Evolutionary conservation across 2,797 vertebrate genomes (phyloP), one percentile per base, ranked within the genome.

Genomic region (Xenentodon cancila): DNA sequence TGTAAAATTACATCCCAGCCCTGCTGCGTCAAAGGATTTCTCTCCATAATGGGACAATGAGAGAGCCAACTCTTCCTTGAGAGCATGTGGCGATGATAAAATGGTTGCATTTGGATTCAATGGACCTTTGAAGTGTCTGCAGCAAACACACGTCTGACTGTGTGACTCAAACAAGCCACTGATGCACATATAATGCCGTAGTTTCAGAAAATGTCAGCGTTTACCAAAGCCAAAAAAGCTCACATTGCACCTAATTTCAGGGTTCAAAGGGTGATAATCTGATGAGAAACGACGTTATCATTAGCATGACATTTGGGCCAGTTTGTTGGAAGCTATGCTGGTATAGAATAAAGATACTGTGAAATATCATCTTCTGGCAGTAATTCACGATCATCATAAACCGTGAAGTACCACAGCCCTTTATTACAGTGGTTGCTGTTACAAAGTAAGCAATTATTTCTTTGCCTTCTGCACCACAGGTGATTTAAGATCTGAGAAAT

Each of bases 401-500:
- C 62, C 64, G 69, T 62, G 58, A 78, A 75, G 71, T 63, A 71
- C 83, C 68, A 57, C 60, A 25, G 7, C 45, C 37, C 76, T 86
- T 84, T 82, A 82, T 74, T 73, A 79, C 50, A 25, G 68, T 16
- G 60, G 69, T 21, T 75, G 80, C 80, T 81, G 56, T 73, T 80
- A 82, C 73, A 91, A 89, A 90, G 89, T 82, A 85, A 87, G 81
- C 77, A 87, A 91, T 92, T 89, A 92, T 91, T 90, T 84, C 70
- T 64, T 66, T 69, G 82, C 81, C 77, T 77, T 13, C 73, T 77
- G 85, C 84, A 84, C 73, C 88, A 71, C 79, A 89, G 89, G 86
- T 87, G 86, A 91, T 93, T 90, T 91, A 92, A 91, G 87, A 91
- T 92, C 90, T 84, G 88, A 86, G 81, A 82, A 77, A 77, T 74